phyloP scores from a whole-genome alignment of 2,888 invertebrate genomes.

The Mylabris sibirica region DNA sequence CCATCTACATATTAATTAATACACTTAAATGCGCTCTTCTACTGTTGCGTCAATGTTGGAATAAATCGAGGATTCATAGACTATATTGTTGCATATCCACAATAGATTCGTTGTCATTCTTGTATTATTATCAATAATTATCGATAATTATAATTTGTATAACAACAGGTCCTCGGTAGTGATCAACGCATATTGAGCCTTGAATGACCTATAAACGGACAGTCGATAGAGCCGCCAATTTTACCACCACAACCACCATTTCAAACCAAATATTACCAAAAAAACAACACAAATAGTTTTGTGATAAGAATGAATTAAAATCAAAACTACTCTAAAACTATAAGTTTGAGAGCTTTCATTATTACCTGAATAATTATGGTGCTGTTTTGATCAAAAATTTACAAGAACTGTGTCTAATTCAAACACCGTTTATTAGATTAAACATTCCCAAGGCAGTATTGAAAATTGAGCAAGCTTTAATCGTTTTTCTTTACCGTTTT shows the following conservation, averaged over 20 bases:
- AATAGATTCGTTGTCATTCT: background rate
- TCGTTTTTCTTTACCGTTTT: background rate
- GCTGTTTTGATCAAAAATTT: too few species aligned
- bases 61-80: background rate
- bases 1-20: conserved; percentile 1
- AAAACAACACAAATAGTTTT: too few species aligned
- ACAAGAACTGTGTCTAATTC: background rate
- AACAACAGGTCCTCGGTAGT: background rate
- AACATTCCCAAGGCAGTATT: background rate
- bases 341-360: too few species aligned
- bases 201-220: background rate
- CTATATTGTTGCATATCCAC: background rate
- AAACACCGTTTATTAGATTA: background rate
- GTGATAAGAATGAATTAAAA: background rate
- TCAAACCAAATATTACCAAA: background rate
- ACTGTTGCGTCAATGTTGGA: background rate
- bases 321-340: too few species aligned
- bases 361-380: too few species aligned
- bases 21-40: background rate
- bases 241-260: background rate
- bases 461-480: background rate
- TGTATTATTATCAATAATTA: background rate
- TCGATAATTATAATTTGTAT: background rate
- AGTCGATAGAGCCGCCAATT: background rate
- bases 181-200: background rate